Percentiles rank a stretch among this genome's conserved stretches.
These are phyloP conservation scores for Halcyon leucocephala DNA, from an alignment of 2,797 vertebrate species.

Conservation along the genomic window DNA sequence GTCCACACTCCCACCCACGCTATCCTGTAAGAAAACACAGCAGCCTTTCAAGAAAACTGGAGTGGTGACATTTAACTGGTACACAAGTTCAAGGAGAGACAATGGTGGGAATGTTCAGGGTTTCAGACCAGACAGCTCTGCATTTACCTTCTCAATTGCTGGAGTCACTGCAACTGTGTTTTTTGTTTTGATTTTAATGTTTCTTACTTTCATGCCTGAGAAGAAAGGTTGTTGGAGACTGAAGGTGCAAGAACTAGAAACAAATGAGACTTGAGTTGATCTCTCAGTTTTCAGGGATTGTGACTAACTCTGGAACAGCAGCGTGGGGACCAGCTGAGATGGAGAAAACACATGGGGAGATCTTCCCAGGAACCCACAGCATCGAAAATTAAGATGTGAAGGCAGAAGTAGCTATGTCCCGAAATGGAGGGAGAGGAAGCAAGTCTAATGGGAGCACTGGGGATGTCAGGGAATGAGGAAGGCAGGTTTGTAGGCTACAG, in stretches of 20 bases:
- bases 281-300: background rate
- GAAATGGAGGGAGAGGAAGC: background rate
- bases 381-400: background rate
- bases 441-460: background rate
- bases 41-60: background rate
- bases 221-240: background rate
- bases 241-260: background rate
- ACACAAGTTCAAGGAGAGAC: background rate
- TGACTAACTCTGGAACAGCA: background rate
- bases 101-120: background rate
- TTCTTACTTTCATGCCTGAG: background rate
- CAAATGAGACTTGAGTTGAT: background rate
- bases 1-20: background rate
- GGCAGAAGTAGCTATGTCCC: fast-evolving
- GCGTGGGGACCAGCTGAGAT: fast-evolving
- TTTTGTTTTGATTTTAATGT: too few relatives aligned
- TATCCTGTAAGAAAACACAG: background rate
- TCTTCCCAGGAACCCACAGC: background rate
- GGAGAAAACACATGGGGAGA: fast-evolving
- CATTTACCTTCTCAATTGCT: background rate
- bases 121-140: background rate
- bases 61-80: background rate
- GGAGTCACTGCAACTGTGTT: background rate
- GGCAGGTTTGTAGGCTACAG: background rate
- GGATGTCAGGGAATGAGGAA: background rate